A percentile compares a stretch with the other conserved stretches of the same genome.
phyloP scores from a whole-genome alignment of 2,113 vertebrate genomes.

The Nipponia nippon region DNA sequence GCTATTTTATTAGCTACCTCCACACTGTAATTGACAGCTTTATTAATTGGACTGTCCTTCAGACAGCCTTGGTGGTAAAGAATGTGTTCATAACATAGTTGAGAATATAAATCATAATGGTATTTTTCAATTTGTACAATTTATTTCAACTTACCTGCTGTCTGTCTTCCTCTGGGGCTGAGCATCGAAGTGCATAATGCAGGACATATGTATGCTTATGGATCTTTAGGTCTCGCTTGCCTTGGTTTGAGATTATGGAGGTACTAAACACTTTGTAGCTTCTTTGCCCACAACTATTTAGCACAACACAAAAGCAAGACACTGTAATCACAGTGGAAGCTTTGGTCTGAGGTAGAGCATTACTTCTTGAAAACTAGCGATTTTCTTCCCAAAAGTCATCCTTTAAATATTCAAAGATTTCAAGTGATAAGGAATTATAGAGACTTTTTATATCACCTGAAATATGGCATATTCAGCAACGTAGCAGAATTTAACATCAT shows the following conservation, averaged over 20 bases:
- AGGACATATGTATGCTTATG: not conserved
- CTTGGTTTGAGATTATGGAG: not conserved
- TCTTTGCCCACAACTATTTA: not conserved
- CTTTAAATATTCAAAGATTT: not conserved
- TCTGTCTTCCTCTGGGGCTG: not conserved
- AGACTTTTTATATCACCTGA: not conserved
- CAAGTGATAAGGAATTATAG: not conserved
- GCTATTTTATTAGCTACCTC: not conserved
- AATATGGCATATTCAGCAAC: not conserved
- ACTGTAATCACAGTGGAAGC: not conserved
- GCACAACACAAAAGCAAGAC: not conserved
- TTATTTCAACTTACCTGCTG: not conserved
- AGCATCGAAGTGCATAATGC: not conserved
- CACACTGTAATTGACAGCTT: not conserved
- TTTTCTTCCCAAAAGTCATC: not conserved
- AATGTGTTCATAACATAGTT: not conserved
- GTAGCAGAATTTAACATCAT: not conserved
- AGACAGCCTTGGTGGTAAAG: not conserved
- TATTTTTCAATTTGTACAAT: not conserved
- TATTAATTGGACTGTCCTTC: conserved; percentile 30
- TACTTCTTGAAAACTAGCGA: not conserved
- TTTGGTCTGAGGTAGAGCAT: not conserved
- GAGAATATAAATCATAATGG: not conserved
- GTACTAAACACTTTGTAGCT: not conserved
- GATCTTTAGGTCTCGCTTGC: not conserved